A percentile compares a stretch with the other conserved stretches of the same genome.
Conservation (phyloP, 2,797 vertebrate genomes). For the Rhadinocentrus ornatus region DNA sequence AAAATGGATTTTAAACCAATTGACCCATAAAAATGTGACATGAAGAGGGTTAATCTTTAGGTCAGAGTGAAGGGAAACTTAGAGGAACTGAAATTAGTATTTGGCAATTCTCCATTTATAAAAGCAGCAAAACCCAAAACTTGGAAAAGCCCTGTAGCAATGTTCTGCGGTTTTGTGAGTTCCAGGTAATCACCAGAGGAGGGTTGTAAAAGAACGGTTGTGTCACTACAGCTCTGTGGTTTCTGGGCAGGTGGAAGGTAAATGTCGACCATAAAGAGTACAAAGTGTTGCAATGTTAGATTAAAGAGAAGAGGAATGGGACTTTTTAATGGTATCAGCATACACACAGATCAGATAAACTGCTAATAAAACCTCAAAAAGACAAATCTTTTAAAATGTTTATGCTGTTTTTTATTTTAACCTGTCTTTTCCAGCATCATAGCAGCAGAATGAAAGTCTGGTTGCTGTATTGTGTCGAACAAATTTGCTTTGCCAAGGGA, state of each 20-base stretch:
- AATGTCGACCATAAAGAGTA: fast-evolving
- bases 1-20: background rate
- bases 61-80: conserved; percentile 27
- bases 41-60: background rate
- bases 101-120: background rate
- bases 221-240: conserved; percentile 10
- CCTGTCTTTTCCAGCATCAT: too few species aligned
- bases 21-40: background rate
- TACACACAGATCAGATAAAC: background rate
- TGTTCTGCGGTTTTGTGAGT: conserved; percentile 22
- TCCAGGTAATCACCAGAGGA: conserved; percentile 25
- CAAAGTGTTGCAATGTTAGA: background rate
- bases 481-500: too few species aligned
- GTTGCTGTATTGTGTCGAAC: too few species aligned
- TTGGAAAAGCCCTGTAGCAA: background rate
- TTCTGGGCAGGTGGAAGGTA: conserved; percentile 8
- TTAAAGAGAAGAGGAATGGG: background rate
- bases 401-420: too few species aligned
- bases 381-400: too few species aligned
- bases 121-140: background rate
- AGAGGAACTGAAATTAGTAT: conserved; percentile 22
- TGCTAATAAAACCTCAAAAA: too few species aligned
- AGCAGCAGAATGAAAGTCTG: too few species aligned
- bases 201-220: conserved; percentile 16
- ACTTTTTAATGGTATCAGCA: background rate